These are phyloP conservation scores for Enteromius radiatus DNA, from an alignment of 2,797 vertebrate genomes.

Conservation along the genomic window DNA sequence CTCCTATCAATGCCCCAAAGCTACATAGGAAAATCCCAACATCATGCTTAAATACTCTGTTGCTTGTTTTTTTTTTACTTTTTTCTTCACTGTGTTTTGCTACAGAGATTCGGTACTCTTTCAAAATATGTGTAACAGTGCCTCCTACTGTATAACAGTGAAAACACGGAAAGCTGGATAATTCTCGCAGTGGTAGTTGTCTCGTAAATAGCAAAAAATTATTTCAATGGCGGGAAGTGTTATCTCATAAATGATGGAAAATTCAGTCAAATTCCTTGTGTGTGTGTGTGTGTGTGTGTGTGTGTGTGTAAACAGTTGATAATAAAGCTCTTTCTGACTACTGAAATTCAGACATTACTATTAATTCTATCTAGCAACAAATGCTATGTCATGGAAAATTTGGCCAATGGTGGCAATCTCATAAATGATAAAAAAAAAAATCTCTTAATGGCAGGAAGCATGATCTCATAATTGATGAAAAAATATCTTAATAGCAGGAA, in stretches of 20 bases:
- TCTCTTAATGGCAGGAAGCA: not conserved
- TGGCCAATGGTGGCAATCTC: no score
- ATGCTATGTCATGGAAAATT: not conserved
- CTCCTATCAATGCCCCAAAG: not conserved
- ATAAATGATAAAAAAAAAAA: no score
- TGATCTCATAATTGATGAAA: not conserved
- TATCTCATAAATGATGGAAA: no score
- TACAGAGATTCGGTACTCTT: not conserved
- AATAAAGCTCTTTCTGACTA: not conserved
- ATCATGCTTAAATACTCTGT: not conserved
- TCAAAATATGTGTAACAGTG: not conserved
- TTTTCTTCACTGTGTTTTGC: not conserved
- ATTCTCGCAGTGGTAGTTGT: not conserved
- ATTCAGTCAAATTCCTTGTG: no score
- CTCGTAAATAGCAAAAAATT: not conserved
- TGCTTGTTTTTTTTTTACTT: not conserved
- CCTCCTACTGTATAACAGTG: no score
- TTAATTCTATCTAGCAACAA: not conserved
- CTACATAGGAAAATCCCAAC: not conserved
- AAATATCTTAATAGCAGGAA: fast-evolving
- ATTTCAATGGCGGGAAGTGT: not conserved
- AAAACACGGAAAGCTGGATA: not conserved
- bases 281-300: no score
- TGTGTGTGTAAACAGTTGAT: not conserved
- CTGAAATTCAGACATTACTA: no score